Base-by-base conservation (phyloP, 2,797 vertebrate genomes). In the Sebastes trivittatus region DNA sequence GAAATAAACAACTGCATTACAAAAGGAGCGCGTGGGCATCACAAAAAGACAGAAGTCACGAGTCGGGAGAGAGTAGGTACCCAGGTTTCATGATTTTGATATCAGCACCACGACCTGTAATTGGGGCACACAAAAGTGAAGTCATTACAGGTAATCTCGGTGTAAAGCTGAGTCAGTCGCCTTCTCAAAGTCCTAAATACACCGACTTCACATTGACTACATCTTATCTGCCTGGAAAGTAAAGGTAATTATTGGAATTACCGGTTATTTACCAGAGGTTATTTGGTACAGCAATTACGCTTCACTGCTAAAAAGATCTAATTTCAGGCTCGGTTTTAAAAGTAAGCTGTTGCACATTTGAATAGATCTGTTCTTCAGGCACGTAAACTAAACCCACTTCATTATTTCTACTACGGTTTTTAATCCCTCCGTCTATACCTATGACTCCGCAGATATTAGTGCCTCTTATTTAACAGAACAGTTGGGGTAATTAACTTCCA, bases 141-240 rank as follows among this genome's bases (percentile, higher is more conserved):
- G 66, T 78, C 83, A 93, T 93, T 94, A 91, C 66, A 80, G 67
- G 86, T 92, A 90, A 91, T 94, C 81, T 87, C 4, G 3, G 55
- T 46, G 64, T 65, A 55, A 85, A 79, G 69, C 63, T 36, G 10
- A 36, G 46, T 25, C 34, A 64, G 60, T 75, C 23, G 2, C 60
- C 61, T 9, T 27, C 7, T 0, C 55, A 77, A 65, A 71, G 56
- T 64, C 46, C 54, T n/a, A 54, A 66, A 65, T 84, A 71, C 27
- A 30, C 10, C 14, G 55, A 87, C 11, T 75, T 77, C 20, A 22
- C 25, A 46, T 59, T 59, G 20, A 30, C 30, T 60, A 70, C 49
- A 38, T 65, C 38, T 46, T 70, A 74, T 80, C 72, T 67, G 36
- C 55, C 23, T 23, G 14, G 6, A 32, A 77, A 90, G 84, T 82